phyloP scores from a whole-genome alignment of 2,113 vertebrate species.

The Lamprotornis superbus region DNA sequence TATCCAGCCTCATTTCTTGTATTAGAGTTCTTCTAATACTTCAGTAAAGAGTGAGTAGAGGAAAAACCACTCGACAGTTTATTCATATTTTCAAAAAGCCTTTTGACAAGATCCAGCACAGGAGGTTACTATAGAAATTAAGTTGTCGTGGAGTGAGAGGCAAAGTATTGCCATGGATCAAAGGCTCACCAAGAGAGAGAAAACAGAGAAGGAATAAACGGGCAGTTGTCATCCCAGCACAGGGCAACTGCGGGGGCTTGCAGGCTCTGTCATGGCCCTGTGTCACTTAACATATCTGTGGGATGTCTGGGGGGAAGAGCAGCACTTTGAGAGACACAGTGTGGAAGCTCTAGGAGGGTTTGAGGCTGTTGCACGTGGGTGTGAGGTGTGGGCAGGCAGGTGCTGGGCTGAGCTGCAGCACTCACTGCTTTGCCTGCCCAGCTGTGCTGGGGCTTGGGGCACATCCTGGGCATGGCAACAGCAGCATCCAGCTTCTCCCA shows the following conservation, averaged over 20 bases:
- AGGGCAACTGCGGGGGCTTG: background rate
- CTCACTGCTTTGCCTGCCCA: accelerated
- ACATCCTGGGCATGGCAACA: background rate
- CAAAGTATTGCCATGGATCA: conserved; percentile 25
- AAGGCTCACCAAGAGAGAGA: background rate
- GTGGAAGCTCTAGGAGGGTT: background rate
- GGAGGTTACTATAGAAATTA: conserved; percentile 63
- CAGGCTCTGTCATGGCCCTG: accelerated
- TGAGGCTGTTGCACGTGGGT: accelerated
- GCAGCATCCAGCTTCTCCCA: background rate
- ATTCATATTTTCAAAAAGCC: conserved; percentile 63
- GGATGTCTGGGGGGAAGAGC: background rate
- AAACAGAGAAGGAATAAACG: background rate
- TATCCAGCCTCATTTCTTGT: background rate
- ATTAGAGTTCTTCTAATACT: conserved; percentile 11
- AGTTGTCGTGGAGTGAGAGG: conserved; percentile 30
- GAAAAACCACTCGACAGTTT: conserved; percentile 30
- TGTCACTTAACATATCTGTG: accelerated
- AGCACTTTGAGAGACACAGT: background rate
- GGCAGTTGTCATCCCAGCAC: background rate
- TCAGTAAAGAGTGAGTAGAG: conserved; percentile 29
- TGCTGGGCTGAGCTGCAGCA: background rate
- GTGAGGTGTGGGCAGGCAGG: background rate
- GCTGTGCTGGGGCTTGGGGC: accelerated
- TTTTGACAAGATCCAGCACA: conserved; percentile 35